Evolutionary conservation across 2,888 invertebrate genomes (phyloP).

Genomic region (Lottia gigantea): DNA sequence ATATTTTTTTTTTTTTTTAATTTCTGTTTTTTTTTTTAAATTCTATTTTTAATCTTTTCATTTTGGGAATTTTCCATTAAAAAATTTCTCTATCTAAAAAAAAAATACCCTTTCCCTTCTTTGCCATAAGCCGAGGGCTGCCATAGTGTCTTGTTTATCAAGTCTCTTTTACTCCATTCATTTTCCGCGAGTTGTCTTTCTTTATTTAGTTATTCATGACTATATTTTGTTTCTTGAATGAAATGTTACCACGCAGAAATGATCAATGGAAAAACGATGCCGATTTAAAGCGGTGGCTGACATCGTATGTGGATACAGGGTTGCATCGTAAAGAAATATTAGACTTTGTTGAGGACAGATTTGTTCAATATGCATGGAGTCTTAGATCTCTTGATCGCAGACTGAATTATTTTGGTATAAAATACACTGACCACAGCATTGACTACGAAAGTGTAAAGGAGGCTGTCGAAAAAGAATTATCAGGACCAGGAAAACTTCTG

Average conservation of each 20-base stretch:
- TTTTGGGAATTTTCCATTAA: no score
- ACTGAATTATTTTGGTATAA: slow-evolving; percentile 1
- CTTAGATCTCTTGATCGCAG: slow-evolving; percentile 2
- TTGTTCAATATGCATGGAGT: background rate
- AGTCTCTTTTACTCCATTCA: no score
- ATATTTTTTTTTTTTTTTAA: no score
- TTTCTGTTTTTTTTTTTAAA: no score
- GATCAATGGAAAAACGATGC: background rate
- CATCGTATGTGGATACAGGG: background rate
- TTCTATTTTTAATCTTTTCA: no score
- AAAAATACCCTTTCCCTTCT: no score
- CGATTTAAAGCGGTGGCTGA: background rate
- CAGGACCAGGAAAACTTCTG: background rate
- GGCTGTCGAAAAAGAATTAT: background rate
- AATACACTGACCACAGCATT: background rate
- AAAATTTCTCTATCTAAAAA: no score
- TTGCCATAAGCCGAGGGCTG: no score
- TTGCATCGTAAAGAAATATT: background rate
- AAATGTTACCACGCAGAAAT: background rate
- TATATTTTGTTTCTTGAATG: background rate
- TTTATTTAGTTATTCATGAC: no score
- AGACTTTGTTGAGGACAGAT: background rate
- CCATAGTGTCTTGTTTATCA: no score
- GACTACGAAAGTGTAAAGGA: background rate
- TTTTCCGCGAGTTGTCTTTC: no score